phyloP scores from a whole-genome alignment of 2,113 vertebrate species.

The Phyllostomus hastatus region DNA sequence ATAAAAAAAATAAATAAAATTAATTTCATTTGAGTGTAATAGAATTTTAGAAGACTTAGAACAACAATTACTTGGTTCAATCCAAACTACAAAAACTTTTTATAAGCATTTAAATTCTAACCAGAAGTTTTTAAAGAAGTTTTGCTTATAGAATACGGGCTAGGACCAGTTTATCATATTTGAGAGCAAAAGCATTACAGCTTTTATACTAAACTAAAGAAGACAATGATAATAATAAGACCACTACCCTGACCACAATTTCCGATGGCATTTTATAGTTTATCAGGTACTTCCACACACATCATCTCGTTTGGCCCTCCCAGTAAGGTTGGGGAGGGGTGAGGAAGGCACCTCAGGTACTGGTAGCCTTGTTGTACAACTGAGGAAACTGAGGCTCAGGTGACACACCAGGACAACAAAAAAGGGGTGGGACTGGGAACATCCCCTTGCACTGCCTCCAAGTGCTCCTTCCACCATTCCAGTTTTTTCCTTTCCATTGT shows the following conservation, averaged over 20 bases:
- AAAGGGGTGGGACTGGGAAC: neutral
- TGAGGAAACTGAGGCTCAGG: neutral
- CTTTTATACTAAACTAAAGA: neutral
- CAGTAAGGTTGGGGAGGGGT: neutral
- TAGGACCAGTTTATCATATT: neutral
- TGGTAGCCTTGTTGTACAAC: neutral
- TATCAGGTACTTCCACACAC: neutral
- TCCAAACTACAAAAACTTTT: neutral
- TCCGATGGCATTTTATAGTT: neutral
- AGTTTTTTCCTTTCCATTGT: neutral
- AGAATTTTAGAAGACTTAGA: slow-evolving; percentile 22
- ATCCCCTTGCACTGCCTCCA: neutral
- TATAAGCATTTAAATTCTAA: slow-evolving; percentile 22
- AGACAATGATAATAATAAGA: neutral
- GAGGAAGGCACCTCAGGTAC: neutral
- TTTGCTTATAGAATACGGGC: neutral
- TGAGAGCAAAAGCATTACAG: neutral
- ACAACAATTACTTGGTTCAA: slow-evolving; percentile 4
- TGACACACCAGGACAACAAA: neutral
- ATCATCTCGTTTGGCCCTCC: neutral
- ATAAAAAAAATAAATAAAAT: neutral
- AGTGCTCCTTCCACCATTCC: neutral
- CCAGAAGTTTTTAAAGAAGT: neutral
- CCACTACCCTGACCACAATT: neutral
- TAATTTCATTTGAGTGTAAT: neutral